phyloP scores from a whole-genome alignment of 2,888 invertebrate genomes.

The Spatulosminthurus flaviceps region DNA sequence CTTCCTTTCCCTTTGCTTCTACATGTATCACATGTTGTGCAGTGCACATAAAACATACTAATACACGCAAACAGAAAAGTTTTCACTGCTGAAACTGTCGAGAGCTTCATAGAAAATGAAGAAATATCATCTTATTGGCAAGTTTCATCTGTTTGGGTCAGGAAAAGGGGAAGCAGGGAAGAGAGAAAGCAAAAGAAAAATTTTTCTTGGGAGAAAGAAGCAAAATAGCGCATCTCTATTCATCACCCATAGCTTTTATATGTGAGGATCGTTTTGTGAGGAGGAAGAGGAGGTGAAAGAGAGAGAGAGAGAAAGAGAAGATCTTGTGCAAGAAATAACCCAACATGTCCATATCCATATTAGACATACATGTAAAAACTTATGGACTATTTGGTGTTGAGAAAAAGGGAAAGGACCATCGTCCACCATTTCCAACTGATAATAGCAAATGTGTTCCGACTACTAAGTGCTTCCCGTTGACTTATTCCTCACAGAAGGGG shows the following conservation, averaged over 20 bases:
- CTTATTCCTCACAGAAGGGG: constrained; percentile 33
- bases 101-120: neutral
- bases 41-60: constrained; percentile 22
- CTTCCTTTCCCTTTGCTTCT: neutral
- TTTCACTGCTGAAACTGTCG: neutral
- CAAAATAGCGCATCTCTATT: neutral
- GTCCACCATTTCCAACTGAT: constrained; percentile 48
- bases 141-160: constrained; percentile 18
- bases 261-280: neutral
- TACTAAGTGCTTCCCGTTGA: constrained; percentile 33
- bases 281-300: constrained; percentile 6
- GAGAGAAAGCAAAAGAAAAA: too few relatives aligned
- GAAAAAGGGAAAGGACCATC: neutral
- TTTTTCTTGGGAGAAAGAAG: too few relatives aligned
- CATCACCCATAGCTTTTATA: neutral
- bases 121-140: constrained; percentile 32
- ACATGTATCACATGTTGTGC: constrained; percentile 2
- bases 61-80: constrained; percentile 39
- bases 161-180: too few relatives aligned
- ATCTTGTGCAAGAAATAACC: too few relatives aligned
- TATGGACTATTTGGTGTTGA: neutral
- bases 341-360: neutral
- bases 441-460: constrained; percentile 49
- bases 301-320: constrained; percentile 2
- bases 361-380: neutral